phyloP scores from a whole-genome alignment of 2,888 invertebrate species.

The Onthophagus sagittarius region DNA sequence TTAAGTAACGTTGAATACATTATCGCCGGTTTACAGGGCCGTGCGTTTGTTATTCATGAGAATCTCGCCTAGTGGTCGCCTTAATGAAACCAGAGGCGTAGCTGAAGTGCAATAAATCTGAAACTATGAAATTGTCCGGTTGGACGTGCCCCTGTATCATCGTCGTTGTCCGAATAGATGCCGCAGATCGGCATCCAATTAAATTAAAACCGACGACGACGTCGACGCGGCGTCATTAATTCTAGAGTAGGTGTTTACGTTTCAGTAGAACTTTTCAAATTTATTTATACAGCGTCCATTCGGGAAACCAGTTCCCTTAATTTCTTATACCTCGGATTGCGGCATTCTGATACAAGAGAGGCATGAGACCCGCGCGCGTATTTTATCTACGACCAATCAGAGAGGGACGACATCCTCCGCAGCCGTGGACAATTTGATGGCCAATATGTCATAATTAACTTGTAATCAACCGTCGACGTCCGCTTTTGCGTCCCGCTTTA shows the following conservation, averaged over 20 bases:
- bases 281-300: not conserved
- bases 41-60: conserved; percentile 13
- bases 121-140: conserved; percentile 18
- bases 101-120: conserved; percentile 22
- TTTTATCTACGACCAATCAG: not conserved
- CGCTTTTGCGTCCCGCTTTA: not conserved
- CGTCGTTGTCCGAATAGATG: not conserved
- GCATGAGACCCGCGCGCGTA: not conserved
- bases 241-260: conserved; percentile 3
- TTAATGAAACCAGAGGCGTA: conserved; percentile 24
- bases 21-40: not conserved
- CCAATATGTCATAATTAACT: not conserved
- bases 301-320: not conserved
- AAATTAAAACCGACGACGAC: not conserved
- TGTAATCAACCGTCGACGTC: not conserved
- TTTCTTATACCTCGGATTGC: not conserved
- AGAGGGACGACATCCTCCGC: not conserved
- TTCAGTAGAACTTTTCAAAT: not conserved
- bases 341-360: not conserved
- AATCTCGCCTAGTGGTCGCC: conserved; percentile 8
- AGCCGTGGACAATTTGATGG: not conserved
- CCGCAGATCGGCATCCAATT: conserved; percentile 4
- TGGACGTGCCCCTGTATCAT: conserved; percentile 11
- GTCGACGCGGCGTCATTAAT: conserved; percentile 8
- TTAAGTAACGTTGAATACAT: conserved; percentile 7